Base-by-base conservation (phyloP, 2,888 invertebrate species). In the Dusona sp. region DNA sequence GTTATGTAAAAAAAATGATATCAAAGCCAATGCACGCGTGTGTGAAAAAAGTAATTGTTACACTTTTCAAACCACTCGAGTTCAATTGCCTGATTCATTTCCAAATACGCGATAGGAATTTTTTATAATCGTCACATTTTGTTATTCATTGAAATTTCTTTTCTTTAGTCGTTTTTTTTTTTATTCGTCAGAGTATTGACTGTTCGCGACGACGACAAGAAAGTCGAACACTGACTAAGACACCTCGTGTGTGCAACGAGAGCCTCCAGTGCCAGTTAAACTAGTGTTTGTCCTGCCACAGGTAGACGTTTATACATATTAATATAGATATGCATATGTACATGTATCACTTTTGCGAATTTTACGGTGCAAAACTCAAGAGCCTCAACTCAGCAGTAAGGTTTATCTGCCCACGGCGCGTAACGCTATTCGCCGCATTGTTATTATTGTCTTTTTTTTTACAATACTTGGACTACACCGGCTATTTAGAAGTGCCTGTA, bases 181-280 rank as follows among this genome's bases (percentile, higher is more conserved):
- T 33, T 9, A 8, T 36, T 51, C 25, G 16, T 29, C 19, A 25
- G 45, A 29, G 19, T 57, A 64, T 11, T n/a, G 16, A 48, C n/a
- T 80, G 64, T 80, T 19, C 74, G 64, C 70, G 75, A 51, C 25
- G 51, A 29, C 64, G 68, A 80, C 38, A 78, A 72, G 85, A 87
- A n/a, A 88, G 89, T 87, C 89, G 87, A 89, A 89, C 88, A 89
- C 85, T 91, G 91, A 91, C 91, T 91, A 90, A 91, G 90, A 85
- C 88, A 72, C 72, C 82, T 74, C 79, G 85, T 11, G 19, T 9
- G 25, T 45, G 45, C 36, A 51, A 2, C 75, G 22, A 45, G 48
- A 68, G 29, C 22, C 11, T 33, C 19, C 29, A 22, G n/a, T 75
- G 80, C 22, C 51, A 75, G 72, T 83, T 83, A 86, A 81, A 88